Conservation (phyloP, 2,888 invertebrate genomes). For the Caenorhabditis doughertyi region DNA sequence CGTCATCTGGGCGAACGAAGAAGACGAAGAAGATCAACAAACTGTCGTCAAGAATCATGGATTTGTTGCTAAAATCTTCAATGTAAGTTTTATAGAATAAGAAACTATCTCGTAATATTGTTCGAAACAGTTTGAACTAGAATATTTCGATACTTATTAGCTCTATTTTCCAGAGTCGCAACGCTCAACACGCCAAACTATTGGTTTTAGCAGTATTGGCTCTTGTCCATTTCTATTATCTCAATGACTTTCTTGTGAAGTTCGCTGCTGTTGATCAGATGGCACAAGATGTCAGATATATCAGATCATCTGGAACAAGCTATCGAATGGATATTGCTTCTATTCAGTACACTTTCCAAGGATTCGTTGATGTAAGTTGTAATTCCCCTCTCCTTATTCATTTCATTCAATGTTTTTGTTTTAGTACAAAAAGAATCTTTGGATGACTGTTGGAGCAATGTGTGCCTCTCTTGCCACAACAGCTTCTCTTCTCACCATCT, state of each 20-base stretch:
- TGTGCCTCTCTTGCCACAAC: conserved; percentile 79
- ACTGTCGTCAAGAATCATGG: conserved; percentile 21
- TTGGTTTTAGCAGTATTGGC: conserved; percentile 77
- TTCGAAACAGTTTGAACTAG: no score
- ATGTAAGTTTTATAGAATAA: conserved; percentile 8
- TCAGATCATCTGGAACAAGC: not conserved
- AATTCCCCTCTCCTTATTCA: not conserved
- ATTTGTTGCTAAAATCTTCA: conserved; percentile 29
- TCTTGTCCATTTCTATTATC: conserved; percentile 77
- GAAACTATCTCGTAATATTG: no score
- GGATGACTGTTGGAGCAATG: conserved; percentile 81
- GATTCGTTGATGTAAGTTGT: conserved; percentile 51
- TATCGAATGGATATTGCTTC: conserved; percentile 15
- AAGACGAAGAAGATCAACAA: conserved; percentile 28
- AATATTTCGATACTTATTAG: no score
- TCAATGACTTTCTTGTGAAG: conserved; percentile 70
- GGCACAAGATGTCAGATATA: conserved; percentile 15
- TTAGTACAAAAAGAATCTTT: conserved; percentile 81
- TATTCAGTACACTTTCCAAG: conserved; percentile 43
- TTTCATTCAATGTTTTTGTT: conserved; percentile 18
- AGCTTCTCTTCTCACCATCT: conserved; percentile 76
- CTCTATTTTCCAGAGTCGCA: conserved; percentile 74
- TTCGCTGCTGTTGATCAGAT: conserved; percentile 67
- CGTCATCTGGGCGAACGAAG: conserved; percentile 24
- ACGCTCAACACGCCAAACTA: conserved; percentile 78